phyloP scores from a whole-genome alignment of 2,888 invertebrate species.

The Leucoma salicis region DNA sequence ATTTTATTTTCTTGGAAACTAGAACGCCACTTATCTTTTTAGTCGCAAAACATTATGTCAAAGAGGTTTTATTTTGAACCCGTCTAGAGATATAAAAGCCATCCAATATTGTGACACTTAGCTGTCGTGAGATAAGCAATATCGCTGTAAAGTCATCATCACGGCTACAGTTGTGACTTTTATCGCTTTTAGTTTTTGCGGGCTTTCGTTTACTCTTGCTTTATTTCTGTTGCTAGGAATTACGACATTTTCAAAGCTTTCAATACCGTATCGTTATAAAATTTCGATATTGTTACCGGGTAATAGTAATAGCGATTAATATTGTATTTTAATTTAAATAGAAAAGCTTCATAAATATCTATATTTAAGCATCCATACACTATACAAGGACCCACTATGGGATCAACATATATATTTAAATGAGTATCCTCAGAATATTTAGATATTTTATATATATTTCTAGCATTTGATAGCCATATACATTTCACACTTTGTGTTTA shows the following conservation, averaged over 20 bases:
- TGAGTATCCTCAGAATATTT: too few relatives aligned
- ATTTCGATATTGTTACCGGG: conserved; percentile 21
- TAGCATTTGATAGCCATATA: too few relatives aligned
- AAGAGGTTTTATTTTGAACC: conserved; percentile 20
- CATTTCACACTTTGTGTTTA: too few relatives aligned
- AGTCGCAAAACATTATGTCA: conserved; percentile 13
- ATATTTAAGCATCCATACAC: background rate
- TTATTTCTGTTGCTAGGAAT: conserved; percentile 20
- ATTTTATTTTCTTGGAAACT: conserved; percentile 1
- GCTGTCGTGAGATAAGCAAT: conserved; percentile 49
- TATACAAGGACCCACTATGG: too few relatives aligned
- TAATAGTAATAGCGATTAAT: background rate
- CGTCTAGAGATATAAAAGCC: conserved; percentile 22
- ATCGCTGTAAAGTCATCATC: conserved; percentile 45
- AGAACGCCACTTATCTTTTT: conserved; percentile 3
- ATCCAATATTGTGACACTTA: conserved; percentile 55
- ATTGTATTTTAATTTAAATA: background rate
- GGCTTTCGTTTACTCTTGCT: conserved; percentile 32
- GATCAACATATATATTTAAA: too few relatives aligned
- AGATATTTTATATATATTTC: too few relatives aligned
- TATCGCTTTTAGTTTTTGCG: conserved; percentile 43
- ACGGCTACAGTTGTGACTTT: conserved; percentile 38
- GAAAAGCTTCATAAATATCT: background rate
- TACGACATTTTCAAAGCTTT: conserved; percentile 20
- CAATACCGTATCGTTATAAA: conserved; percentile 16